Evolutionary conservation across 2,797 vertebrate species (phyloP), one percentile per base, ranked within the genome.

Genomic region (Cyprinella venusta): DNA sequence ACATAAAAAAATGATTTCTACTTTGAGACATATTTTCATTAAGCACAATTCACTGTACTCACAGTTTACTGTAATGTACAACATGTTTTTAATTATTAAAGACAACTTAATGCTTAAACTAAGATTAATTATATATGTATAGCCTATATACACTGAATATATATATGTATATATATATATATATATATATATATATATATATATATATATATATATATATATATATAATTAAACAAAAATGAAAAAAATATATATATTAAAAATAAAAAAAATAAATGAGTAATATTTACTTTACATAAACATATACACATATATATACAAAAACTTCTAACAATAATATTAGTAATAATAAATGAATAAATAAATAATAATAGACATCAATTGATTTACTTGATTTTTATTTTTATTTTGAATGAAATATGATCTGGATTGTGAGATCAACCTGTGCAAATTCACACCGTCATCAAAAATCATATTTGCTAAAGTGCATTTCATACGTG

Each of bases 401-500:
- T 30, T 30, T 30, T 30, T 0, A 3, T 19, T 19, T 36, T 16
- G 13, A 4, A n/a, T n/a, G 2, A 40, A 68, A 68, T 68, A 40
- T 42, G 24, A 30, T 63, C 13, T 24, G 21, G 12, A 69, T 71
- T 36, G 19, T 74, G 50, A 74, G 48, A 74, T 74, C 36, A 21
- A 12, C 50, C 71, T 15, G 71, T 74, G 24, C 42, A 54, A 8
- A 36, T 33, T 56, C 50, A 56, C 71, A 74, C 21, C 12, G 13
- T 68, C 78, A 9, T 70, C 61, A 7, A 59, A 19, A 56, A 61
- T 63, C 5, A 38, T 21, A 21, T 0, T 36, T 33, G 24, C 18
- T 45, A 45, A 70, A 70, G 38, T 71, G 67, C 67, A 45, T 45
- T 45, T 71, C 9, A 80, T 21, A 21, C 26, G 26, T 59, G 24